A percentile compares a stretch with the other conserved stretches of the same genome.
Conservation (phyloP, 2,797 vertebrate genomes). For the Sphenopsis melanotis region DNA sequence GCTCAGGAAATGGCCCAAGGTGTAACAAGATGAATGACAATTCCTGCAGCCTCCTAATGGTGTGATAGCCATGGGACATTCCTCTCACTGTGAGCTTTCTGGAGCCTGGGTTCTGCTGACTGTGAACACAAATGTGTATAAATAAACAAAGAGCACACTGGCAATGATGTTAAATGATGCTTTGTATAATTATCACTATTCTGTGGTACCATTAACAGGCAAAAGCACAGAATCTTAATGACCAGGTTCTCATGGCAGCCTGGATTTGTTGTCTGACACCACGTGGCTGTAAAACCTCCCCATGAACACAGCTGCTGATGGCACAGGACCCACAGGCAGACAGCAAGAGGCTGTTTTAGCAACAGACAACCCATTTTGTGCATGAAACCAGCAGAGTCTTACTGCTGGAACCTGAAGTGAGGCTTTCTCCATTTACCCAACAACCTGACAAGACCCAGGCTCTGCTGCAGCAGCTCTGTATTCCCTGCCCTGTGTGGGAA, state of each 20-base stretch:
- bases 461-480: not conserved
- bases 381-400: not conserved
- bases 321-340: constrained; percentile 4
- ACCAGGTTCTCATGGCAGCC: not conserved
- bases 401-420: not conserved
- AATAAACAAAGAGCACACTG: constrained; percentile 60
- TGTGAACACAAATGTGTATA: constrained; percentile 32
- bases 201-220: constrained; percentile 58
- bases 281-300: not conserved
- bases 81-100: not conserved
- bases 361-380: not conserved
- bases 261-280: constrained; percentile 39
- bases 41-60: not conserved
- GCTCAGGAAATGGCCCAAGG: not conserved
- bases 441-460: not conserved
- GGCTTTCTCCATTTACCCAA: not conserved
- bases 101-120: constrained; percentile 58
- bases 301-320: not conserved
- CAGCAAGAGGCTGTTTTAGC: not conserved
- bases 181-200: constrained; percentile 65
- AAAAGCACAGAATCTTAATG: constrained; percentile 63
- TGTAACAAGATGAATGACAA: not conserved
- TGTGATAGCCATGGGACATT: not conserved
- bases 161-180: constrained; percentile 71
- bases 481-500: not conserved